Evolutionary conservation across 2,797 vertebrate genomes (phyloP).

Genomic region (Lagocephalus sceleratus): DNA sequence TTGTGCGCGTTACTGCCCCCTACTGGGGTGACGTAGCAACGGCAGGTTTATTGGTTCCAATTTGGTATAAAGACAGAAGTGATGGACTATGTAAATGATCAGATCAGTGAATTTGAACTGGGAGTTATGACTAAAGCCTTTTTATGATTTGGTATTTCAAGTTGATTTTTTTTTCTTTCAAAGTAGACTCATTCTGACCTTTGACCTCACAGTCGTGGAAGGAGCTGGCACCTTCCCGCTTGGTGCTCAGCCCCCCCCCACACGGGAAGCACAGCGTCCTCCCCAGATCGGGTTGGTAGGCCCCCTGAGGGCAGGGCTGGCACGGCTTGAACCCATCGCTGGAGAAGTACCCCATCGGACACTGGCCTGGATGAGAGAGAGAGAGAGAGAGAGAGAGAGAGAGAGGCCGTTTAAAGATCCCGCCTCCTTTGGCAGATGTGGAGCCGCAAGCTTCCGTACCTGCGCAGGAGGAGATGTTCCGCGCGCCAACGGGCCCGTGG

Average conservation of each 20-base stretch:
- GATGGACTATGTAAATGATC: no score
- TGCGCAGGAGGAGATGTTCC: slow-evolving; percentile 91
- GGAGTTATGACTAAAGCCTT: no score
- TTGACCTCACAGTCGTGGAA: slow-evolving; percentile 98
- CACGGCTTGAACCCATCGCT: slow-evolving; percentile 93
- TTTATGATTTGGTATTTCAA: neutral
- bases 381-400: no score
- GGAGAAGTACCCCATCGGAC: slow-evolving; percentile 88
- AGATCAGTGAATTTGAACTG: no score
- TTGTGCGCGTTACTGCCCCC: no score
- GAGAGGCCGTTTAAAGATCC: neutral
- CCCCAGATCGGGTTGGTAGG: slow-evolving; percentile 91
- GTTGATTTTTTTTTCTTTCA: neutral
- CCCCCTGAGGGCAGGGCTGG: slow-evolving; percentile 85
- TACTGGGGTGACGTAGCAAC: no score
- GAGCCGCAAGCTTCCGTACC: slow-evolving; percentile 67
- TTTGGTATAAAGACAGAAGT: no score
- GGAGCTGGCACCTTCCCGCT: slow-evolving; percentile 88
- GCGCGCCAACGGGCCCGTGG: slow-evolving; percentile 85
- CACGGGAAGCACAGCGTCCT: slow-evolving; percentile 91
- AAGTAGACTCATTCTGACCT: slow-evolving; percentile 72
- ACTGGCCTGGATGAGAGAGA: slow-evolving; percentile 85
- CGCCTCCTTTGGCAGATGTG: neutral
- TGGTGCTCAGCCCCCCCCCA: slow-evolving; percentile 89
- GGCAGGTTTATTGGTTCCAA: no score